A percentile compares a stretch with the other conserved stretches of the same genome.
Evolutionary conservation across 2,113 vertebrate species (phyloP).

Genomic region (Chitala chitala): DNA sequence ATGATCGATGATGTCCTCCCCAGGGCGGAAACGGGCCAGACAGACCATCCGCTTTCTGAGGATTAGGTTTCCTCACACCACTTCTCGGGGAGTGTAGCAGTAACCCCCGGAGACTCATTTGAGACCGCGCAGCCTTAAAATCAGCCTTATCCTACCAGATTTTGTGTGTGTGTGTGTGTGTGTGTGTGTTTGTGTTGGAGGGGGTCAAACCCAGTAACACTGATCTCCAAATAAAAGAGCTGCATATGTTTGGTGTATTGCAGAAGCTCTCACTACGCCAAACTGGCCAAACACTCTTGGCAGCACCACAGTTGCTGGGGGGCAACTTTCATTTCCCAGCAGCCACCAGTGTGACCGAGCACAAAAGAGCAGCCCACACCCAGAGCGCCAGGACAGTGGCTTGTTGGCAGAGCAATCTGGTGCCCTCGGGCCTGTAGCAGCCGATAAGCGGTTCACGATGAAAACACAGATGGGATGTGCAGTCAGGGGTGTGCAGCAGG

Average conservation of each 20-base stretch:
- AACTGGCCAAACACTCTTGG: no score
- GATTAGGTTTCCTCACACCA: background rate
- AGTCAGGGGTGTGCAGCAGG: background rate
- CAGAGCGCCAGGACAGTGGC: background rate
- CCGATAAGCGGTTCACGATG: no score
- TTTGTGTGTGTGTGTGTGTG: no score
- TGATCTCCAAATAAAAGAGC: background rate
- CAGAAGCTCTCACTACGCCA: no score
- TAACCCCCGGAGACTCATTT: background rate
- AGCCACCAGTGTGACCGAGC: background rate
- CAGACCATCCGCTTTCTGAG: background rate
- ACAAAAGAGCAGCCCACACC: background rate
- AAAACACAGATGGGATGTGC: no score
- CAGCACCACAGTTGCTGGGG: no score
- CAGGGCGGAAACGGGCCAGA: slow-evolving; percentile 6
- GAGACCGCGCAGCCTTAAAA: background rate
- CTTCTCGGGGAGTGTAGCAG: background rate
- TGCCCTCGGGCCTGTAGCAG: no score
- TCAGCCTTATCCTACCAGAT: no score
- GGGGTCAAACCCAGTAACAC: no score
- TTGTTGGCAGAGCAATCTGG: no score
- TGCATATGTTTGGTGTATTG: no score
- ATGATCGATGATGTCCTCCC: background rate
- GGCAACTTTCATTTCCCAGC: background rate
- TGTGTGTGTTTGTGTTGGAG: no score